A percentile compares a stretch with the other conserved stretches of the same genome.
These are phyloP conservation scores for Dasyornis broadbenti DNA, from an alignment of 2,113 vertebrate species.

Conservation along the genomic window DNA sequence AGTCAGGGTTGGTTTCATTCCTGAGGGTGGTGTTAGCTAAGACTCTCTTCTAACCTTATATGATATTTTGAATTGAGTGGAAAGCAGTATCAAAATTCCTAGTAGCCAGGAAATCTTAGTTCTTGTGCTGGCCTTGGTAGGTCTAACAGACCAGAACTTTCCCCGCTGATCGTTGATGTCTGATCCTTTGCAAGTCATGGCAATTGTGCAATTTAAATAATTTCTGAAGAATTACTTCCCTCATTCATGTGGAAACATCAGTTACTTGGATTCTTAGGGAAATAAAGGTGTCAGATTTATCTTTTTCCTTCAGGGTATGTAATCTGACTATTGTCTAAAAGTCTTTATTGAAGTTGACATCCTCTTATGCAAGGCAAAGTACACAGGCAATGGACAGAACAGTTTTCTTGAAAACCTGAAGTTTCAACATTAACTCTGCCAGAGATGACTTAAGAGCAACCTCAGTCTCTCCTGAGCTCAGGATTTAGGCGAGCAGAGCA, in stretches of 20 bases:
- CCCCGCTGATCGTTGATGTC: not conserved
- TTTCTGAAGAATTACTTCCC: not conserved
- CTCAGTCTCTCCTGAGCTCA: not conserved
- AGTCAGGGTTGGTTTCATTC: not conserved
- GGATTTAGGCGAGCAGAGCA: not conserved
- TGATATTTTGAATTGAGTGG: not conserved
- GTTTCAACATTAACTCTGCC: not conserved
- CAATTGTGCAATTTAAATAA: not conserved
- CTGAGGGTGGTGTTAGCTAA: rapidly evolving
- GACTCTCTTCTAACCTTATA: not conserved
- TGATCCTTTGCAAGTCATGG: not conserved
- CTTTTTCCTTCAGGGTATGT: not conserved
- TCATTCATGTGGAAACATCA: not conserved
- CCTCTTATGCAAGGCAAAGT: not conserved
- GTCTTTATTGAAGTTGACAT: not conserved
- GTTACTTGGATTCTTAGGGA: not conserved
- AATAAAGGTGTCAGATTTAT: not conserved
- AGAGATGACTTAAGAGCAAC: not conserved
- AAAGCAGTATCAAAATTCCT: not conserved
- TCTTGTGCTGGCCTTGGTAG: not conserved
- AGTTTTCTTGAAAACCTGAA: not conserved
- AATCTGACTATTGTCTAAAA: not conserved
- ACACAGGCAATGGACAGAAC: not conserved
- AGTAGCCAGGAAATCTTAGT: not conserved
- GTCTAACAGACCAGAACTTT: not conserved